Conservation (phyloP, 2,113 vertebrate species). For the Ondatra zibethicus region DNA sequence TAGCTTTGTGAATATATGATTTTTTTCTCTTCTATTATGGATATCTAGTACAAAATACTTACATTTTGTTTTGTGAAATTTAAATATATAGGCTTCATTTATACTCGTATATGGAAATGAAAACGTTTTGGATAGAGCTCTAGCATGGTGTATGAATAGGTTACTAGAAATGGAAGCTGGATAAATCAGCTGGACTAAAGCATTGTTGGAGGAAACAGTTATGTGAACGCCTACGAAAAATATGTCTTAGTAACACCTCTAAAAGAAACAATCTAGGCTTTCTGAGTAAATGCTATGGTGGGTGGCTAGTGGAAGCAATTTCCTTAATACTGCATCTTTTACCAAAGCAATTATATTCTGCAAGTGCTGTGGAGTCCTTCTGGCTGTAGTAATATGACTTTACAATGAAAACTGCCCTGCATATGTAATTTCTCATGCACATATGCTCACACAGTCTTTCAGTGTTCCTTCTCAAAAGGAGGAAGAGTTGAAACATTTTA, state of each 20-base stretch:
- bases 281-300: slow-evolving; percentile 18
- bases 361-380: slow-evolving; percentile 31
- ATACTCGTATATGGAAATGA: slow-evolving; percentile 41
- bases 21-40: background rate
- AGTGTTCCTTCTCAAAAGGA: background rate
- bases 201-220: slow-evolving; percentile 67
- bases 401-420: background rate
- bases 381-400: slow-evolving; percentile 8
- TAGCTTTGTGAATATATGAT: background rate
- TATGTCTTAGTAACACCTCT: background rate
- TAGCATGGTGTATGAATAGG: slow-evolving; percentile 61
- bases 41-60: background rate
- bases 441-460: background rate
- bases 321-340: slow-evolving; percentile 56
- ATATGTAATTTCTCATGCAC: background rate
- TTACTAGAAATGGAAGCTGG: slow-evolving; percentile 62
- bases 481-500: background rate
- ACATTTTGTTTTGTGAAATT: background rate
- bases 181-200: slow-evolving; percentile 52
- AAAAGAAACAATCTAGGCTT: slow-evolving; percentile 48
- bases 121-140: slow-evolving; percentile 56
- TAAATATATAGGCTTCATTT: background rate
- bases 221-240: slow-evolving; percentile 70
- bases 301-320: slow-evolving; percentile 30
- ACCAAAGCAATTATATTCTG: slow-evolving; percentile 38